Base-by-base conservation (phyloP, 2,888 invertebrate genomes). In the Choristoneura rosaceana region DNA sequence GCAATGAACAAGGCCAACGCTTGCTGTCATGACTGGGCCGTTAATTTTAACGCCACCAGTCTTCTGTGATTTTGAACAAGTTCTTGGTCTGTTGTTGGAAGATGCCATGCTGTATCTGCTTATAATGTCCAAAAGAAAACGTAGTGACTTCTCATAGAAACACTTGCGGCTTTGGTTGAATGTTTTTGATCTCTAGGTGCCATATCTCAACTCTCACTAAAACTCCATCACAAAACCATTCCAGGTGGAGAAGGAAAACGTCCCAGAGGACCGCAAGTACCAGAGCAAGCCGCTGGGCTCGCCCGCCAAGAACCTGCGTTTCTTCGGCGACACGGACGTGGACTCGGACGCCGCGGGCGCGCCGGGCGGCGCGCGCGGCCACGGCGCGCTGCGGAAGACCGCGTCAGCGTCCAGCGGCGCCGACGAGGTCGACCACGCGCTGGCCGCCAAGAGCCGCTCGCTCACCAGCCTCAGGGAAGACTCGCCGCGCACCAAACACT, bases 281-380 rank as follows among this genome's bases (percentile, higher is more conserved):
- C 90, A 91, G 71, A 77, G 86, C 0, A 90, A 90, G 47, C 87
- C 90, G 0, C 79, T 90, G 4, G 90, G 86, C 74, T 91, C 92
- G 1, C 95, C 95, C 9, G 94, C 95, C 43, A 97, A 97, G 87
- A 97, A 95, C 90, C 95, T 97, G 12, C 95, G 97, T 65, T 97
- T 97, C 94, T 97, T 97, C 88, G 97, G 97, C 25, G 97, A 97
- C 88, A 97, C 97, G 10, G 97, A 97, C 84, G 94, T 95, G 74
- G 97, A 97, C 81, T 97, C 97, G 12, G 96, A 96, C 84, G 94
- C 94, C 38, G 95, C 95, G 76, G 25, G 25, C 25, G 25, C 25
- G 25, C 25, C 25, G n/a, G n/a, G n/a, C n/a, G n/a, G n/a, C 25
- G 87, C 85, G 45, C 87, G 86, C 0, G 61, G 76, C 75, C 91